Evolutionary conservation across 2,888 invertebrate species (phyloP).

Genomic region (Penaeus monodon): DNA sequence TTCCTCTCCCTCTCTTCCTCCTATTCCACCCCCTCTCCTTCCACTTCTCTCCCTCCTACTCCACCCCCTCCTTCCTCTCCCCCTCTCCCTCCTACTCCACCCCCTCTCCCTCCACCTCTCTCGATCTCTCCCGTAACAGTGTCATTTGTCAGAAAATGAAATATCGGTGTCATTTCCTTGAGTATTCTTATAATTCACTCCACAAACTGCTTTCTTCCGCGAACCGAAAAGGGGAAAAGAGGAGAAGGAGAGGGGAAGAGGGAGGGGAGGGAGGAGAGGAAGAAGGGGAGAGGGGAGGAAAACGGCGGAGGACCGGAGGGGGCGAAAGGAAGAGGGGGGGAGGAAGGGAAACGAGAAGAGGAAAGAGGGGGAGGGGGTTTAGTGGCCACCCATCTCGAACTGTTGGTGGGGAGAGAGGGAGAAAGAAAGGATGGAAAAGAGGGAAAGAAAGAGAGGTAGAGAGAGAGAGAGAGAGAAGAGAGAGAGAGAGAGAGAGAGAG

Average conservation of each 20-base stretch:
- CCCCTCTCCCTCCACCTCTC: background rate
- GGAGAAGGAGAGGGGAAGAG: background rate
- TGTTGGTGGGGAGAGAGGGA: background rate
- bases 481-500: background rate
- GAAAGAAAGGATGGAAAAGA: background rate
- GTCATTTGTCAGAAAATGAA: constrained; percentile 55
- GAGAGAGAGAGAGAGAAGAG: background rate
- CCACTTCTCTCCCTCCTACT: background rate
- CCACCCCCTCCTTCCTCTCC: background rate
- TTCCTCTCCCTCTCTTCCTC: background rate
- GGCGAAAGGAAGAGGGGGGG: background rate
- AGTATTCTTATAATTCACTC: constrained; percentile 45
- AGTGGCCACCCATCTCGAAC: too few species aligned
- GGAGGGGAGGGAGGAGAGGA: background rate
- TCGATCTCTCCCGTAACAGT: constrained; percentile 41
- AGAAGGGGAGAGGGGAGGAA: background rate
- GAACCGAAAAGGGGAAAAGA: background rate
- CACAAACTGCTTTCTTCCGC: too few species aligned
- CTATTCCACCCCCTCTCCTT: background rate
- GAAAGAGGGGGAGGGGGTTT: background rate
- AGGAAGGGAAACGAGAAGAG: background rate
- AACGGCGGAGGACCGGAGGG: background rate
- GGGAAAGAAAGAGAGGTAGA: background rate
- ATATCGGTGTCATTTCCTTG: constrained; percentile 49
- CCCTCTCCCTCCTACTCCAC: background rate